Evolutionary conservation across 2,797 vertebrate species (phyloP), one percentile per base, ranked within the genome.

Genomic region (Nannoperca obscura): DNA sequence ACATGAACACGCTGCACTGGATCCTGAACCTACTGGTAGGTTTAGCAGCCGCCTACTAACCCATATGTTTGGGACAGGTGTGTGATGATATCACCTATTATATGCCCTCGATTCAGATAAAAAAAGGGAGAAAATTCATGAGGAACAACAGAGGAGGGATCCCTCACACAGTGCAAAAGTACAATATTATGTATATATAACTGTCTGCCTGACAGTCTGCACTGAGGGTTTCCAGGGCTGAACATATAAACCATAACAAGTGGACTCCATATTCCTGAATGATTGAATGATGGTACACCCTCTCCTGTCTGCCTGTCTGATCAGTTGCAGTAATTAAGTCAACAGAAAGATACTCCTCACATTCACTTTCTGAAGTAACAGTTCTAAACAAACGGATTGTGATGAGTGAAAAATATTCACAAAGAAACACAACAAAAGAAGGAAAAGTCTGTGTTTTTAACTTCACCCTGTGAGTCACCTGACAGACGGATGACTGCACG

Each of bases 401-500:
- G 22, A 44, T 14, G n/a, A n/a, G 20, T 32, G 32, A 32, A 32
- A 32, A 32, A 32, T 32, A 32, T 32, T 32, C 9, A 57, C 49
- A 50, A 42, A 69, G 15, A 74, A 19, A 49, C 17, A 63, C 9
- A 49, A 72, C 57, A 76, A 11, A 30, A 44, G 60, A 38, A 60
- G 40, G 5, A 17, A 52, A 20, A 10, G 24, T 55, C 4, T 55
- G 50, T 59, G 57, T 38, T 62, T 71, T 27, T 27, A 60, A 53
- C 64, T 38, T 77, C 2, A 40, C 5, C 38, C 78, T 17, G 14
- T 3, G 3, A 38, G 71, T 83, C 85, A 83, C 27, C 59, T 81
- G 80, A 81, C 71, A 10, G 50, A 46, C 34, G 66, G 46, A 52
- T 57, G 68, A 66, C 53, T 47, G 7, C 67, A 20, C 62, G 17